Conservation (phyloP, 2,888 invertebrate species). For the Hypercompe scribonia region DNA sequence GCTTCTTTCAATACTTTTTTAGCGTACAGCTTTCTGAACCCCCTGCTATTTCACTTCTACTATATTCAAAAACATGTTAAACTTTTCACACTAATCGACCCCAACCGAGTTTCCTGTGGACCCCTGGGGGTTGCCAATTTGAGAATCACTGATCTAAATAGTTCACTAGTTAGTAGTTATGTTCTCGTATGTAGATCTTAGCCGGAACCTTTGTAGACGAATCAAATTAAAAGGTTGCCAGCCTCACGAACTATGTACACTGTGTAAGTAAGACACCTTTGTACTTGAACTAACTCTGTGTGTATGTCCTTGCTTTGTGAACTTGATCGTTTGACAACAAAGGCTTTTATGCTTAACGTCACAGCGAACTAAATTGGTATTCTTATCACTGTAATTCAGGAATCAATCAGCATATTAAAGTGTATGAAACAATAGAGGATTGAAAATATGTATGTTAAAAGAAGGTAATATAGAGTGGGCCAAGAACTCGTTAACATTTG, state of each 20-base stretch:
- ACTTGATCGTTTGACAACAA: background rate
- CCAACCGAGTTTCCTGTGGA: background rate
- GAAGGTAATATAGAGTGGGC: too few species aligned
- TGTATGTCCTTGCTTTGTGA: background rate
- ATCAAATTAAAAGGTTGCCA: background rate
- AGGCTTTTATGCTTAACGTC: background rate
- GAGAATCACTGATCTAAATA: constrained; percentile 5
- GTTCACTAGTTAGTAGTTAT: constrained; percentile 5
- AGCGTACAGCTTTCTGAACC: too few species aligned
- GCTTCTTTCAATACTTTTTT: too few species aligned
- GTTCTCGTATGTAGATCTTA: background rate
- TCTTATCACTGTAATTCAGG: background rate
- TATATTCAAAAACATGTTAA: too few species aligned
- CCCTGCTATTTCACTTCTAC: too few species aligned
- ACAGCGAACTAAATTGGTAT: background rate
- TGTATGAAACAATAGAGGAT: too few species aligned
- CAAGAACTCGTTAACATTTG: too few species aligned
- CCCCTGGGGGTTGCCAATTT: background rate
- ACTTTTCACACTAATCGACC: background rate
- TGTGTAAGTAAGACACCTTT: background rate
- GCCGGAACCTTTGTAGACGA: background rate
- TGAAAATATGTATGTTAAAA: too few species aligned
- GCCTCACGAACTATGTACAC: background rate
- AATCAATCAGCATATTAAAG: too few species aligned
- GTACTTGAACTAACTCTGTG: background rate